Evolutionary conservation across 2,113 vertebrate species (phyloP).

Genomic region (Lepus timidus): DNA sequence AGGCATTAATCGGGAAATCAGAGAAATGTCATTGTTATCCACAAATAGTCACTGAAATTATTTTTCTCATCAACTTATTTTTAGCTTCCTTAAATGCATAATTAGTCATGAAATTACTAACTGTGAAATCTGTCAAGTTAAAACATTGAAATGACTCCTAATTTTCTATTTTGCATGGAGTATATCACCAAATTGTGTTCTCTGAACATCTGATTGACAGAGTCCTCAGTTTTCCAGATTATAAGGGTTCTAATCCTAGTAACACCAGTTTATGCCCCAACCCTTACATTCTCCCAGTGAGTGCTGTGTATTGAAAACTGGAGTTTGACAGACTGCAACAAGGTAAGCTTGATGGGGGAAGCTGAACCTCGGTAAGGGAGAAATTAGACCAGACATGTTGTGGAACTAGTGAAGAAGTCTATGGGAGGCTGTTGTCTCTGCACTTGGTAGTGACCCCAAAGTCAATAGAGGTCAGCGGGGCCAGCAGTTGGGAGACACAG

Average conservation of each 20-base stretch:
- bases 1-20: background rate
- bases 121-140: background rate
- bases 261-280: background rate
- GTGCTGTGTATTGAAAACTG: background rate
- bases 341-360: background rate
- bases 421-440: background rate
- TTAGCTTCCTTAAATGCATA: background rate
- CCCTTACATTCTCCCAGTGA: background rate
- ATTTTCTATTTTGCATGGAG: background rate
- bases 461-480: too few relatives aligned
- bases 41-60: background rate
- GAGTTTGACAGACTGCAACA: background rate
- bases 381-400: background rate
- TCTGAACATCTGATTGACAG: background rate
- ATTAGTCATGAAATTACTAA: background rate
- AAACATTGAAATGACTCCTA: background rate
- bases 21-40: background rate
- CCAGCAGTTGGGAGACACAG: too few relatives aligned
- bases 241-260: background rate
- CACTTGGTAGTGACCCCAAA: background rate
- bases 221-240: background rate
- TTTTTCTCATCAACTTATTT: background rate
- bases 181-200: background rate
- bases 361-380: rapidly evolving
- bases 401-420: background rate